Percentiles rank a stretch among this genome's conserved stretches.
These are phyloP conservation scores for Petrosia ficiformis DNA, from an alignment of 37 sponge, comb jelly and placozoan species.

Conservation along the genomic window DNA sequence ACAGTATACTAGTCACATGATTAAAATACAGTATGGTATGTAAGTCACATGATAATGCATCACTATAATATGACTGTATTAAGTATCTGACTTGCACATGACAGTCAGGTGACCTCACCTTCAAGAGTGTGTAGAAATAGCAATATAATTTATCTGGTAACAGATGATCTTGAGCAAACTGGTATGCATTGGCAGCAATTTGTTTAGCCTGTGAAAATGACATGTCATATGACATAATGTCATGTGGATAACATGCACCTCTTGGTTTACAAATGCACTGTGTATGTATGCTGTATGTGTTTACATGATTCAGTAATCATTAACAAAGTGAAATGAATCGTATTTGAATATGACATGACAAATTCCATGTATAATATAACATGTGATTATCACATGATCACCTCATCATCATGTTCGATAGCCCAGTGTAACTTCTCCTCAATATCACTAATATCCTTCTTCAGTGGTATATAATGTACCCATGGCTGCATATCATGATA, in stretches of 20 bases:
- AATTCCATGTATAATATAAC: too few relatives aligned
- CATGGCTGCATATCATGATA: conserved; percentile 85
- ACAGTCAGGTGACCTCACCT: conserved; percentile 27
- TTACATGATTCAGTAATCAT: too few relatives aligned
- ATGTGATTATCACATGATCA: background rate
- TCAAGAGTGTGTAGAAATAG: conserved; percentile 69
- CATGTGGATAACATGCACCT: background rate
- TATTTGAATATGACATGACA: too few relatives aligned
- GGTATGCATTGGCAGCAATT: conserved; percentile 71
- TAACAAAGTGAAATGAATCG: too few relatives aligned
- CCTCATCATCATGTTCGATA: conserved; percentile 69
- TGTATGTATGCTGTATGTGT: background rate
- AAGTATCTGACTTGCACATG: too few relatives aligned
- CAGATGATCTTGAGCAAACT: conserved; percentile 69
- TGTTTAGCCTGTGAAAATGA: conserved; percentile 40
- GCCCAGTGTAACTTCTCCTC: conserved; percentile 89
- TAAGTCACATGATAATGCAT: background rate
- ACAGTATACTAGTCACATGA: conserved; percentile 3
- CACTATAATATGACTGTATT: too few relatives aligned
- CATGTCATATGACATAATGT: background rate
- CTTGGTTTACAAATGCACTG: background rate
- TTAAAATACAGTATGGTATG: too few relatives aligned
- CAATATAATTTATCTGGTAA: conserved; percentile 87
- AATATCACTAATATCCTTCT: conserved; percentile 81
- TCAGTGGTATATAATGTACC: conserved; percentile 93